A percentile compares a stretch with the other conserved stretches of the same genome.
These are phyloP conservation scores for Ectemnius lituratus DNA, from an alignment of 2,888 invertebrate genomes.

Conservation along the genomic window DNA sequence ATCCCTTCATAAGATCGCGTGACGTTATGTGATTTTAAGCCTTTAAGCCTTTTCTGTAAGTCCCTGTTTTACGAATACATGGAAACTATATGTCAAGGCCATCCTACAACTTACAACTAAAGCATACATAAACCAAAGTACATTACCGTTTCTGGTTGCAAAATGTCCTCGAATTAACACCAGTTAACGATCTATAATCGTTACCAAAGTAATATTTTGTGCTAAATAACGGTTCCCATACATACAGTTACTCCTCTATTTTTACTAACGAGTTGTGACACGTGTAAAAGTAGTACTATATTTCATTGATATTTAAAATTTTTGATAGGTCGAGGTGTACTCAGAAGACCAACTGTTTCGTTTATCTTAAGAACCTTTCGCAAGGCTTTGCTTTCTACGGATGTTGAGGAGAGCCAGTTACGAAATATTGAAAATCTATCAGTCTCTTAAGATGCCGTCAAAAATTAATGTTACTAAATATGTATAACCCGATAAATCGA, in stretches of 20 bases:
- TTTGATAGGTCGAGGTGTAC: constrained; percentile 36
- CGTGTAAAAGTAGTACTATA: constrained; percentile 48
- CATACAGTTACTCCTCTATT: constrained; percentile 54
- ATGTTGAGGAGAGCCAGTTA: constrained; percentile 5
- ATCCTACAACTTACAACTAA: constrained; percentile 53
- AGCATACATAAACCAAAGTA: constrained; percentile 66
- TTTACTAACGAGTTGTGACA: constrained; percentile 54
- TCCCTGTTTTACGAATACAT: constrained; percentile 26
- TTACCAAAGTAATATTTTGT: constrained; percentile 58
- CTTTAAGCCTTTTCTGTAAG: constrained; percentile 35
- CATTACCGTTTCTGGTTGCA: constrained; percentile 63
- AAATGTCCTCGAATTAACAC: constrained; percentile 52
- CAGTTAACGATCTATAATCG: constrained; percentile 52
- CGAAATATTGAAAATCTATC: constrained; percentile 21
- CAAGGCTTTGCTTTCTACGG: constrained; percentile 17
- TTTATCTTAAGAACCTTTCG: constrained; percentile 19
- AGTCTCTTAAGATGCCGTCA: constrained; percentile 13
- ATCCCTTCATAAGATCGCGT: constrained; percentile 26
- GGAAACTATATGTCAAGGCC: constrained; percentile 62
- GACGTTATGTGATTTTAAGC: constrained; percentile 26
- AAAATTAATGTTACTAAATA: constrained; percentile 11
- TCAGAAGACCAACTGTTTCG: constrained; percentile 25
- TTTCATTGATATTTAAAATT: constrained; percentile 38
- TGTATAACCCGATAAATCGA: too few species aligned
- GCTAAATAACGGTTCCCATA: constrained; percentile 45